phyloP scores from a whole-genome alignment of 2,797 vertebrate genomes.

The Pseudochaenichthys georgianus region DNA sequence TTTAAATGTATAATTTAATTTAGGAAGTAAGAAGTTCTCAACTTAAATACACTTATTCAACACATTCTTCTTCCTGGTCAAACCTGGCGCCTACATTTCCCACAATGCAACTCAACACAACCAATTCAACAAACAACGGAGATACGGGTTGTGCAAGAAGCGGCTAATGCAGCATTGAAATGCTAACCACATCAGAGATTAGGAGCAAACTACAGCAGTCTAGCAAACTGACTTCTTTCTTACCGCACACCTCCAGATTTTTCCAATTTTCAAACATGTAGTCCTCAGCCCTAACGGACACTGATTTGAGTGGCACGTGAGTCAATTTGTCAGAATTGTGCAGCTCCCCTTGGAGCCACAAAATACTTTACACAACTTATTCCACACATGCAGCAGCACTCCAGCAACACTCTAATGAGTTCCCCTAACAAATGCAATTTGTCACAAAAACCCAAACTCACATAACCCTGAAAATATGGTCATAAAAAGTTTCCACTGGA shows the following conservation, averaged over 20 bases:
- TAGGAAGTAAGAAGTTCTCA: neutral
- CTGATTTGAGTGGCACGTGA: neutral
- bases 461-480: neutral
- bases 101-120: neutral
- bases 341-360: neutral
- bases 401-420: neutral
- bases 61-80: neutral
- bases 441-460: slow-evolving; percentile 3
- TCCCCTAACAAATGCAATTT: neutral
- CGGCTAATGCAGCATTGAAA: neutral
- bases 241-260: neutral
- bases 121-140: neutral
- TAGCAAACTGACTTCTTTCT: neutral
- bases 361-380: neutral
- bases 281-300: neutral
- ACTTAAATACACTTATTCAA: no score
- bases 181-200: neutral
- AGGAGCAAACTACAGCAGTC: neutral
- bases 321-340: neutral
- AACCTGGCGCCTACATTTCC: neutral
- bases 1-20: slow-evolving; percentile 1
- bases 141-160: neutral
- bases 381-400: neutral
- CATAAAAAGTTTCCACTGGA: neutral
- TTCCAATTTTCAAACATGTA: neutral